Evolutionary conservation across 2,888 invertebrate species (phyloP), one percentile per base, ranked within the genome.

Genomic region (Drosophila aldrichi): DNA sequence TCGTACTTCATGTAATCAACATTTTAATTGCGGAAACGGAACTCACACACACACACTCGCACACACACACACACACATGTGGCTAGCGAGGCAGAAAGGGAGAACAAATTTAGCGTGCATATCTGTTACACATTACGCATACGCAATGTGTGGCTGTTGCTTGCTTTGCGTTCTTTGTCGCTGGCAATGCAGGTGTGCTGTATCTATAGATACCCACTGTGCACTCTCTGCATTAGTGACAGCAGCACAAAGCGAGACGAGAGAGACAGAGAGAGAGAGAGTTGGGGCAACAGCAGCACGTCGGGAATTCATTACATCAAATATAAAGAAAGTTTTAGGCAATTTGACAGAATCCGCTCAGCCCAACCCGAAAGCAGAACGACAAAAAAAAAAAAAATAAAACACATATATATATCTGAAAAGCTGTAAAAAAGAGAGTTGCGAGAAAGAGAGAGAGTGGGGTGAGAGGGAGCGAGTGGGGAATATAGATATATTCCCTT

Each of bases 11-110:
- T 88, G 84, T 84, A 84, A 84, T 84, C 84, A 84, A 88, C 89
- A 88, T 89, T 89, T 86, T 86, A 88, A 89, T 88, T 89, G 89
- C 89, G 89, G 86, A 89, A 86, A 79, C 89, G 88, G 86, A 89
- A 88, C 89, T 89, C 84, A 57, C 81, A 86, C 88, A 81, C 62
- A 9, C 79, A 29, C 52, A 49, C 67, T 51, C 58, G 52, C 20
- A 46, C 55, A 48, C 36, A 34, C 58, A 54, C 58, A 54, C 20
- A 25, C 46, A 63, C 34, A 57, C 46, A 61, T 43, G 58, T 43
- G 57, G 64, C 34, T 29, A 49, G 22, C 38, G 14, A 16, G 55
- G 41, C 12, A n/a, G 29, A 40, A 40, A n/a, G 54, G 40, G 9
- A 12, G 25, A 44, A 32, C 32, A 57, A 36, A 59, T 54, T 58